Evolutionary conservation across 2,888 invertebrate genomes (phyloP), one percentile per base, ranked within the genome.

Genomic region (Coelopa pilipes): DNA sequence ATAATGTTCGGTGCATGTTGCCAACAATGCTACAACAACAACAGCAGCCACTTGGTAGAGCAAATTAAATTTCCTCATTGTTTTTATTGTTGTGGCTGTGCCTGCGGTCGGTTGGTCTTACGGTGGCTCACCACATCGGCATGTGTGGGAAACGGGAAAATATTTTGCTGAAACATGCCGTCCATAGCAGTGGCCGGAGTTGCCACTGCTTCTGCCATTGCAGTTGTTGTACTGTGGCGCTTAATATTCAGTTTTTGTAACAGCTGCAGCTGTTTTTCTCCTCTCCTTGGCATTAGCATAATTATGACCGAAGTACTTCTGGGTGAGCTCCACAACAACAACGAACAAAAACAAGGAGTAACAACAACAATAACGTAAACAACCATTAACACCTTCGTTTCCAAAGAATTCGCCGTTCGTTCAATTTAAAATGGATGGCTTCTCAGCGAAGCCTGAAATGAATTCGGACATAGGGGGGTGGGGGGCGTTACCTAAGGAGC

Each of bases 51-150:
- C 46, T n/a, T 70, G 60, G 49, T 62, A n/a, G 49, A 62, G 47
- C 49, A n/a, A 70, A 70, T 63, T 21, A 60, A 70, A 53, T 62
- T 70, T 70, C 70, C 70, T 70, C 15, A 53, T 60, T 50, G 49
- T 24, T 62, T 34, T 10, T 60, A 46, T 59, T 47, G 46, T 66
- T 66, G 19, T 50, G 21, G 24, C 50, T 24, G 13, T 66, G 21
- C 15, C 3, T 21, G n/a, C 1, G 34, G 17, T 63, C 11, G 34
- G 9, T 63, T 63, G 63, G 46, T 65, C 45, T 66, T 21, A 34
- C 34, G 34, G 7, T 34, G 34, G 19, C 21, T 65, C 12, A 49
- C 17, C 7, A 9, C 17, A 49, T 65, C 45, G 50, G 19, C 66
- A 50, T 66, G 66, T 66, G 50, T 66, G 66, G 66, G 66, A 66